Evolutionary conservation across 2,888 invertebrate genomes (phyloP), one percentile per base, ranked within the genome.

Genomic region (Noctua comes): DNA sequence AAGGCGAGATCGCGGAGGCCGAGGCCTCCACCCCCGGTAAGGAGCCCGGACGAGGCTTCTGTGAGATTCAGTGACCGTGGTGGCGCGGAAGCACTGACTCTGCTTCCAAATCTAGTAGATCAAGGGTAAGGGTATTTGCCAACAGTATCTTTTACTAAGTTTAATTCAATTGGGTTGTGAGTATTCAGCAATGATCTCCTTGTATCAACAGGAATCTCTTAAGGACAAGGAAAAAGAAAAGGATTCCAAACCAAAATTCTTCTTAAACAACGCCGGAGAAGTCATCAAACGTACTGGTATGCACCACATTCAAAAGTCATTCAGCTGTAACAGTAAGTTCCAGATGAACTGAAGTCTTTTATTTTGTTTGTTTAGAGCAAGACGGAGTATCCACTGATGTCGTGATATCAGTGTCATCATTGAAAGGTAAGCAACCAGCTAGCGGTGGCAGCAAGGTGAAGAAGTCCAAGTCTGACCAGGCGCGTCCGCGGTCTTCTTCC

Each of bases 41-140:
- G 91, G 97, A 97, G 91, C 93, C 97, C 86, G 97, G 96, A 89
- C 92, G 97, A 85, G 96, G 95, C 87, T 97, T 97, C 88, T 97
- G 97, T 94, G 96, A 97, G 93, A 96, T 97, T 90, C 97, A 97
- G 97, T 97, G 97, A 97, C 97, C 96, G 94, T 97, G 96, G 97
- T 96, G 97, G 96, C 95, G 96, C 93, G 97, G 97, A 95, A 96
- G 97, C 96, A 96, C 93, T 93, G 96, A 95, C 94, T 93, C 95
- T 94, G 96, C 96, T 96, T 96, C 96, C 96, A 96, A 96, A 94
- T 96, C 96, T 94, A 95, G 94, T 93, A 96, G 96, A 94, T 96
- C 96, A 91, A 96, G 96, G 96, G 96, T 96, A 84, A 75, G 51
- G 8, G 8, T 59, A 43, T 65, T 46, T 21, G 31, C n/a, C 10